These are phyloP conservation scores for Calypte anna DNA, from an alignment of 2,113 vertebrate species.

Conservation along the genomic window DNA sequence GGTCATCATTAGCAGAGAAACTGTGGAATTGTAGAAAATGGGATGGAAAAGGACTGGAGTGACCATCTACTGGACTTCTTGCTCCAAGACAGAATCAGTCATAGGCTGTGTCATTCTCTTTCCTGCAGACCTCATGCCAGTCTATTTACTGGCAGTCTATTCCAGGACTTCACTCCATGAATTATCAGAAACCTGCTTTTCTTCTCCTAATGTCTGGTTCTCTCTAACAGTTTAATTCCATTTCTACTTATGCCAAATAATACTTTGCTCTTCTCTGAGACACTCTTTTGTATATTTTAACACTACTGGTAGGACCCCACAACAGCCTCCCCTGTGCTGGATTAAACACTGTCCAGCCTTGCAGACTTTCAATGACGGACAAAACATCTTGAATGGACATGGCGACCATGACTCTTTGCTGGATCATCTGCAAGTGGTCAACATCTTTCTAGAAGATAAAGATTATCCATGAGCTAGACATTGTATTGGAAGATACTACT, in stretches of 20 bases:
- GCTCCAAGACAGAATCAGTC: not conserved
- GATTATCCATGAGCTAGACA: not conserved
- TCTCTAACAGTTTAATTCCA: not conserved
- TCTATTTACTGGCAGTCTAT: not conserved
- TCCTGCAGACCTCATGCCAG: not conserved
- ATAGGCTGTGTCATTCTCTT: not conserved
- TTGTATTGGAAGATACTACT: rapidly evolving
- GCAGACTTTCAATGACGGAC: not conserved
- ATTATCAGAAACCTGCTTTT: not conserved
- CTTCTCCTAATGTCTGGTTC: not conserved
- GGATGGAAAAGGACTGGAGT: not conserved
- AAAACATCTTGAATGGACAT: not conserved
- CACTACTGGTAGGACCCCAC: not conserved
- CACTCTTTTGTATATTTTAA: not conserved
- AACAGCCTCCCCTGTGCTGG: not conserved
- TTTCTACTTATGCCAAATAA: not conserved
- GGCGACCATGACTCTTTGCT: not conserved
- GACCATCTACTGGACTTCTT: not conserved
- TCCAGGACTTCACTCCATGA: not conserved
- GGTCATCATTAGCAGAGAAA: not conserved
- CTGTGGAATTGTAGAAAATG: not conserved
- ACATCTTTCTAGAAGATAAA: not conserved
- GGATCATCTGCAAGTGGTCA: not conserved
- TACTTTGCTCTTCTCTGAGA: not conserved
- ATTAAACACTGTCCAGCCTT: not conserved